Base-by-base conservation (phyloP, 2,797 vertebrate genomes). In the Aphelocoma californica region DNA sequence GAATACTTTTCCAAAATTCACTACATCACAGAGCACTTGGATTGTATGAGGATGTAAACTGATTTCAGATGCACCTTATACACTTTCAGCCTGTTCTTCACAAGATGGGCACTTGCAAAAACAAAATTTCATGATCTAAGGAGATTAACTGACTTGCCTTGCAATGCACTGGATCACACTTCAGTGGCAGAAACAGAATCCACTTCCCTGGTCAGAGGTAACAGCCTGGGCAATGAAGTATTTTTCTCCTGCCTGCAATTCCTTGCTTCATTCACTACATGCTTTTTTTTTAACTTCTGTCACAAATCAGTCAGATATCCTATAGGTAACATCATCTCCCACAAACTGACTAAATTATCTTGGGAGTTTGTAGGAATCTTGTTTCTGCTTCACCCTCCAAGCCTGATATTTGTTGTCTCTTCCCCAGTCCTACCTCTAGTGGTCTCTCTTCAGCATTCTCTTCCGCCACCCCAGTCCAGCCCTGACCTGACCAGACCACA, bases 301-400 rank as follows among this genome's bases (percentile, higher is more conserved):
- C 74, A 83, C 26, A 81, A 50, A 67, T 45, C 24, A 57, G 34
- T 61, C 67, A 26, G 23, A 15, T 21, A 65, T 32, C 54, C 50
- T 36, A 32, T 4, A 69, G 14, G 61, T 53, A 88, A 48, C 44
- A 78, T 25, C 11, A 2, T 65, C 58, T 69, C 50, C 53, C 36
- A 36, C 0, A 3, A 40, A 23, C 7, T 23, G 31, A 58, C 42
- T 45, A 45, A 67, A 24, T 38, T 31, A 51, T 31, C 57, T 40
- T 40, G 16, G 58, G 42, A 66, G 7, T 3, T 1, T 7, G 29
- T 7, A 78, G 53, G 32, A 88, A 81, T 56, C 0, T 0, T 21
- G 20, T 50, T 75, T 75, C 58, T 86, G 50, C 51, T 81, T 61
- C 2, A 2, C 7, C 14, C 62, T 90, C 29, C 58, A 47, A 61